Percentiles rank a stretch among this genome's conserved stretches.
These are phyloP conservation scores for Cryptoprocta ferox DNA, from an alignment of 2,797 vertebrate genomes.

Conservation along the genomic window DNA sequence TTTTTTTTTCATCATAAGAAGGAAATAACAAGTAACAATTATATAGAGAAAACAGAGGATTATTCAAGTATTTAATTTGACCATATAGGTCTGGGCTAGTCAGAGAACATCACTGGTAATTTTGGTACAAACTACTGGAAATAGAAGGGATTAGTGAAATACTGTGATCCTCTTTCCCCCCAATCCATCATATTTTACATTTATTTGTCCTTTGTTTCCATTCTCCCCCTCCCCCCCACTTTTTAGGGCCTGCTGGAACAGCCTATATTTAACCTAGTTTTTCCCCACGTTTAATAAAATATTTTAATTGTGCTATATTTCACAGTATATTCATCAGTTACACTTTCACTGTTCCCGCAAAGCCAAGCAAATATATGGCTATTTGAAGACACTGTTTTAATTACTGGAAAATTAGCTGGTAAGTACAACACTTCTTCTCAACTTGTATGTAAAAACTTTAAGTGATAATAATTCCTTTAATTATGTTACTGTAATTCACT, in stretches of 20 bases:
- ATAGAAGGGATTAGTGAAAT: not conserved
- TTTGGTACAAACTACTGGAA: not conserved
- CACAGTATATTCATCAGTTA: conserved; percentile 95
- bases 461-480: not conserved
- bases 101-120: not conserved
- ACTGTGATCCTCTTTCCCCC: not conserved
- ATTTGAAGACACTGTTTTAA: conserved; percentile 93
- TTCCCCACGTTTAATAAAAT: not conserved
- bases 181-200: not conserved
- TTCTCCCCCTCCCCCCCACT: not conserved
- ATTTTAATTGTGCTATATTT: conserved; percentile 68
- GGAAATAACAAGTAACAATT: not conserved
- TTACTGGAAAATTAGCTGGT: conserved; percentile 93
- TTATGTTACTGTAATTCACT: not conserved
- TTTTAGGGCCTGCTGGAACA: not conserved
- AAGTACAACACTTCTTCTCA: conserved; percentile 74
- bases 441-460: not conserved
- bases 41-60: not conserved
- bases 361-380: conserved; percentile 95
- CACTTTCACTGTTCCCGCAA: conserved; percentile 90
- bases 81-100: not conserved
- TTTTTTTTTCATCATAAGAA: not conserved
- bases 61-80: not conserved
- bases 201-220: not conserved
- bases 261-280: not conserved